Conservation (phyloP, 2,888 invertebrate species). For the Caenorhabditis sp. region DNA sequence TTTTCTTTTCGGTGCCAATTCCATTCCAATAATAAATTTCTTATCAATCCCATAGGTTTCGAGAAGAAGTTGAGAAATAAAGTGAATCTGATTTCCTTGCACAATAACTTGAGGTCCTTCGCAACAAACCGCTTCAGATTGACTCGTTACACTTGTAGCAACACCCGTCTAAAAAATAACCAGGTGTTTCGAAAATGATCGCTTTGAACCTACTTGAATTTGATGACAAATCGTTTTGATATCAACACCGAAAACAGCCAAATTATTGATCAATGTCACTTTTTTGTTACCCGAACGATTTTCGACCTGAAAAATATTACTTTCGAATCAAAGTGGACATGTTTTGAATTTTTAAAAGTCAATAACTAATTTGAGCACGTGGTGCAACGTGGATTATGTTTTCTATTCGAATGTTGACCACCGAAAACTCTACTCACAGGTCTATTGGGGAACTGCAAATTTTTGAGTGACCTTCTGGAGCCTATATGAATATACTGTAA, state of each 20-base stretch:
- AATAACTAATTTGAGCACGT: no score
- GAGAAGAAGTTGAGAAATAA: constrained; percentile 39
- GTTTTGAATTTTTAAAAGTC: no score
- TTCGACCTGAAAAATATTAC: constrained; percentile 64
- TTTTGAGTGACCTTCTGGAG: no score
- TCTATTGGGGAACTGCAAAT: no score
- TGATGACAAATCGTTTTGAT: constrained; percentile 73
- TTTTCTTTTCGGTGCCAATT: constrained; percentile 65
- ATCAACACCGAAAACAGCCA: constrained; percentile 86
- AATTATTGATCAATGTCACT: constrained; percentile 88
- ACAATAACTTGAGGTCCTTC: constrained; percentile 67
- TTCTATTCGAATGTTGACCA: no score
- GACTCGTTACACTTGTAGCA: constrained; percentile 86
- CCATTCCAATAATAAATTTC: constrained; percentile 65
- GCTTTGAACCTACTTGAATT: constrained; percentile 31
- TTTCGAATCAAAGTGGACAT: no score
- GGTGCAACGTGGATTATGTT: no score
- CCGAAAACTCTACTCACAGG: no score
- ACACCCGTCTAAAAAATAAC: constrained; percentile 80
- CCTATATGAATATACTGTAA: no score
- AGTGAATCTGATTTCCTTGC: constrained; percentile 67
- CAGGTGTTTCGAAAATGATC: no score
- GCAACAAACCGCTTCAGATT: constrained; percentile 77
- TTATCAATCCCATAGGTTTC: constrained; percentile 59
- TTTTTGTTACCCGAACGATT: constrained; percentile 72